These are phyloP conservation scores for Conomelus anceps DNA, from an alignment of 2,888 invertebrate species.

Conservation along the genomic window DNA sequence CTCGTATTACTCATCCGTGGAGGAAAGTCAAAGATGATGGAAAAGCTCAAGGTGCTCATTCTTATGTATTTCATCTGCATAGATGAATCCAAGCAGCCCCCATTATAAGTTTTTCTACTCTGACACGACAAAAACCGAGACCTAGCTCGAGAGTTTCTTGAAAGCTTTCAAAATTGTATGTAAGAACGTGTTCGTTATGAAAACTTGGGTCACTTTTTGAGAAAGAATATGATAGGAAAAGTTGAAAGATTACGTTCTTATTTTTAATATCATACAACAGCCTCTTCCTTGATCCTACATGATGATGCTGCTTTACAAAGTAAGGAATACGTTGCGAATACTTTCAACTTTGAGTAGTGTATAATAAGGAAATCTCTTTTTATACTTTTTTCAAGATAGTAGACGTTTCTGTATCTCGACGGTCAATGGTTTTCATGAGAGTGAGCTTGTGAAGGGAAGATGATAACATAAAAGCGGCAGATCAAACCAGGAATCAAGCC, in stretches of 20 bases:
- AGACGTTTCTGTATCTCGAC: no score
- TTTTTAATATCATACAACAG: neutral
- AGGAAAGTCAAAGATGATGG: neutral
- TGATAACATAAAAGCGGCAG: no score
- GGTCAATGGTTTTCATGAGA: no score
- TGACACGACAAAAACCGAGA: neutral
- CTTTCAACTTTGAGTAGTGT: neutral
- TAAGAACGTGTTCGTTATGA: neutral
- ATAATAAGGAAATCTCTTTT: neutral
- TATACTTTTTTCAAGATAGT: no score
- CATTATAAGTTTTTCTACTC: neutral
- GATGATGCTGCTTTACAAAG: neutral
- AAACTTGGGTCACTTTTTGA: neutral
- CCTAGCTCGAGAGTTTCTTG: neutral
- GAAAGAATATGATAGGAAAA: neutral
- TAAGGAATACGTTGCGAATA: neutral
- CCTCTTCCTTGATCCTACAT: neutral
- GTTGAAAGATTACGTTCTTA: neutral
- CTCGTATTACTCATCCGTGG: neutral
- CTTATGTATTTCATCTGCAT: neutral
- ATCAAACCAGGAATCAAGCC: no score
- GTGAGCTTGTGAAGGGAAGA: no score
- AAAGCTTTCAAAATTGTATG: neutral
- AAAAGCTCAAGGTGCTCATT: neutral
- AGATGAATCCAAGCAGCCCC: neutral